phyloP scores from a whole-genome alignment of 1,140 invertebrate species.

The Arion vulgaris region DNA sequence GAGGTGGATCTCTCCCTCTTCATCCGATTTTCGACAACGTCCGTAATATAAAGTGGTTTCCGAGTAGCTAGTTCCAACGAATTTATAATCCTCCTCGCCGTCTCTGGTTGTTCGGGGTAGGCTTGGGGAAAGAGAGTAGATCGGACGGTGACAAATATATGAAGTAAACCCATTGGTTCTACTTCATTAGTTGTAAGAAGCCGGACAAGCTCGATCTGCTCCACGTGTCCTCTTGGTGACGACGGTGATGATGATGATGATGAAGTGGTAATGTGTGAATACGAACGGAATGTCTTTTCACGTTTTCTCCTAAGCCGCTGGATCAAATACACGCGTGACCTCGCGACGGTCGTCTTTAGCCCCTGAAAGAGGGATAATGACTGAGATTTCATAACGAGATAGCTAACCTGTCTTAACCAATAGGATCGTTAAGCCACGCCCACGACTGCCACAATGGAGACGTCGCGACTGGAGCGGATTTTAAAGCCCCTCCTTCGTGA shows the following conservation, averaged over 20 bases:
- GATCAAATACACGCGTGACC: background rate
- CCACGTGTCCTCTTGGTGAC: background rate
- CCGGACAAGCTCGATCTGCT: no score
- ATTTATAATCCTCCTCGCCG: background rate
- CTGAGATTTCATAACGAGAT: background rate
- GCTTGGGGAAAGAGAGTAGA: background rate
- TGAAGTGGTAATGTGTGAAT: background rate
- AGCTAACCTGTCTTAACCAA: background rate
- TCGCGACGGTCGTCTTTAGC: background rate
- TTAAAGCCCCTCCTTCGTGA: no score
- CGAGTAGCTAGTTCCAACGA: background rate
- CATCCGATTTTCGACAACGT: background rate
- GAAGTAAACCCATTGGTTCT: background rate
- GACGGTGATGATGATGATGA: background rate
- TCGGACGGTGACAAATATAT: background rate
- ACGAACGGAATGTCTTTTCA: no score
- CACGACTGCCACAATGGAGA: background rate
- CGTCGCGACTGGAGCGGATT: no score
- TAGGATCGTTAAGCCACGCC: background rate
- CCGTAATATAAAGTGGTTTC: background rate
- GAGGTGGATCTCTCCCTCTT: constrained; percentile 1
- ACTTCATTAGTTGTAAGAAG: no score
- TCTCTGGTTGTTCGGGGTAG: background rate
- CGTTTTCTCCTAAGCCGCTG: background rate
- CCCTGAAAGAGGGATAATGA: background rate